These are phyloP conservation scores for Clupea harengus DNA, from an alignment of 2,113 vertebrate genomes.

Conservation along the genomic window DNA sequence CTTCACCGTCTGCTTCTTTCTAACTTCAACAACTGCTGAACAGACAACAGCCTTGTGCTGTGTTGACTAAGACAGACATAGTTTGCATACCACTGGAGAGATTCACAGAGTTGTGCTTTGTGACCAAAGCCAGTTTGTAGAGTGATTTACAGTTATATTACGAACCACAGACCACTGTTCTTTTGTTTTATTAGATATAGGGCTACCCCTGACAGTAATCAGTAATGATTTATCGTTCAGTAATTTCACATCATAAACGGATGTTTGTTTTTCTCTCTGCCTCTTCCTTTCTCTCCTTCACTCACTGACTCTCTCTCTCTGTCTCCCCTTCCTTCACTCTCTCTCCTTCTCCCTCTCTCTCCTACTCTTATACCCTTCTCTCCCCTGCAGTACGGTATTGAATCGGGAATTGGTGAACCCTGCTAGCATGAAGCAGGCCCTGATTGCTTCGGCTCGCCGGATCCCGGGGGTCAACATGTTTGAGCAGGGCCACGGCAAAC, in stretches of 20 bases:
- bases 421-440: constrained; percentile 97
- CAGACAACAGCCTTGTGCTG: too few relatives aligned
- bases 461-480: constrained; percentile 99
- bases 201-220: neutral
- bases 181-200: neutral
- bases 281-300: neutral
- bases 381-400: constrained; percentile 82
- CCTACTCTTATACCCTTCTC: neutral
- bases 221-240: neutral
- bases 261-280: neutral
- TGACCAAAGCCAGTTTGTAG: neutral
- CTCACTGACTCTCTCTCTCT: neutral
- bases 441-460: constrained; percentile 92
- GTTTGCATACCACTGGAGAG: neutral
- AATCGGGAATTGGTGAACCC: constrained; percentile 95
- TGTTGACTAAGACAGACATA: neutral
- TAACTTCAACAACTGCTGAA: neutral
- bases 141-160: neutral
- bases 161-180: neutral
- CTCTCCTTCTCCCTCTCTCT: neutral
- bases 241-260: neutral
- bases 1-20: neutral
- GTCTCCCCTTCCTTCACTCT: neutral
- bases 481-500: constrained; percentile 95
- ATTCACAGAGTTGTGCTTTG: neutral